A percentile compares a stretch with the other conserved stretches of the same genome.
Conservation (phyloP, 2,113 vertebrate genomes). For the Poicephalus gulielmi region DNA sequence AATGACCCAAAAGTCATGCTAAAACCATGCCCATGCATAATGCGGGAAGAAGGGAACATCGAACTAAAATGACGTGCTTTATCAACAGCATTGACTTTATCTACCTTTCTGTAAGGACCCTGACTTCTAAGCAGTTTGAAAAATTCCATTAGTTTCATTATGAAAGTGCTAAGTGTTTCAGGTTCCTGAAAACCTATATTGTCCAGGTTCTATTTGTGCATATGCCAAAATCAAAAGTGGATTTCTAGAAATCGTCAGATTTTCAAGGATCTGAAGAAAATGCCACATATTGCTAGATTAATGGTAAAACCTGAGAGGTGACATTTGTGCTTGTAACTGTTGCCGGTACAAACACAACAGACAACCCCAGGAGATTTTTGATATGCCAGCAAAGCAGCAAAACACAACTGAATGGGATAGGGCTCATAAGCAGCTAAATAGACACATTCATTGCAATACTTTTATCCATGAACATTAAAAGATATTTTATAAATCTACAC, state of each 20-base stretch:
- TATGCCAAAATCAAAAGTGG: not conserved
- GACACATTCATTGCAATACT: not conserved
- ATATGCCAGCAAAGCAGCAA: not conserved
- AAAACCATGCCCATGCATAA: not conserved
- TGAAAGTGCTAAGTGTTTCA: not conserved
- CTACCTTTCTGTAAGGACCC: not conserved
- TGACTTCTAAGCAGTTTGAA: not conserved
- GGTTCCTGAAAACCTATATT: not conserved
- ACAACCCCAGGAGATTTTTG: not conserved
- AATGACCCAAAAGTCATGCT: not conserved
- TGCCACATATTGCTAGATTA: not conserved
- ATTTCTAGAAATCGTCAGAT: not conserved
- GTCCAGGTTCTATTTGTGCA: not conserved
- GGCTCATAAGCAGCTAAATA: not conserved
- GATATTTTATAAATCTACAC: not conserved
- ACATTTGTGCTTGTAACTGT: not conserved
- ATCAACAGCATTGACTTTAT: not conserved
- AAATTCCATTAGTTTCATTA: not conserved
- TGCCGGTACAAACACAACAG: not conserved
- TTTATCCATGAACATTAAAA: not conserved
- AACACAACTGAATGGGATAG: not conserved
- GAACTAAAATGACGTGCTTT: fast-evolving
- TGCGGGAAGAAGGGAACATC: not conserved
- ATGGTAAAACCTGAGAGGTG: not conserved
- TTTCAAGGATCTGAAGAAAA: not conserved